A percentile compares a stretch with the other conserved stretches of the same genome.
Conservation (phyloP, 2,888 invertebrate genomes). For the Cantharis rufa region DNA sequence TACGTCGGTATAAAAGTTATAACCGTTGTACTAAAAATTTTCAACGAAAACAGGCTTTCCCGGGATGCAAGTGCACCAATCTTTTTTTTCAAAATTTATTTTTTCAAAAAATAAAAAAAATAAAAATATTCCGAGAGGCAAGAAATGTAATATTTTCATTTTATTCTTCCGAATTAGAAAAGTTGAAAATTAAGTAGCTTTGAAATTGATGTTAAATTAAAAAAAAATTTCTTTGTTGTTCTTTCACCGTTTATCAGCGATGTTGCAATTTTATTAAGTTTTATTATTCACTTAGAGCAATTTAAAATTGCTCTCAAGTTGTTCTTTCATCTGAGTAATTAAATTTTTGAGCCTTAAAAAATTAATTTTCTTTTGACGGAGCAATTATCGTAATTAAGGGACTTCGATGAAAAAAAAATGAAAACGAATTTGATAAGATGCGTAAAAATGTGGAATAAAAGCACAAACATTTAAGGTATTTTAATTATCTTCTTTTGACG, state of each 20-base stretch:
- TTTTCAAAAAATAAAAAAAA: too few species aligned
- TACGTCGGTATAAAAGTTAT: too few species aligned
- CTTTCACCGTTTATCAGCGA: not conserved
- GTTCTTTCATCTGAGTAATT: not conserved
- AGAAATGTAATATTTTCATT: too few species aligned
- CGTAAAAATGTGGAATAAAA: not conserved
- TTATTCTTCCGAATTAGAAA: too few species aligned
- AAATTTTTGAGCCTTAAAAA: not conserved
- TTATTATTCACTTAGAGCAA: not conserved
- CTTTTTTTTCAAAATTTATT: too few species aligned
- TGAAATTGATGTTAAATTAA: too few species aligned
- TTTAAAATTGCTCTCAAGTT: not conserved
- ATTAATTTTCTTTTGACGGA: not conserved
- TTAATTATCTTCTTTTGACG: not conserved
- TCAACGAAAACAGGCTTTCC: too few species aligned
- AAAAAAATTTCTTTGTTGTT: not conserved
- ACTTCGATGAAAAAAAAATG: not conserved
- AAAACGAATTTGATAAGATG: not conserved
- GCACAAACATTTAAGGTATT: not conserved
- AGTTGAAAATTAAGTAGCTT: too few species aligned
- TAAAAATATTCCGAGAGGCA: too few species aligned
- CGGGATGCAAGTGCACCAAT: too few species aligned
- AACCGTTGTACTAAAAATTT: too few species aligned
- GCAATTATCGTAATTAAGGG: not conserved
- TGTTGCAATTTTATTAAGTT: not conserved